phyloP scores from a whole-genome alignment of 1,140 invertebrate genomes.

The Tribolium madens region DNA sequence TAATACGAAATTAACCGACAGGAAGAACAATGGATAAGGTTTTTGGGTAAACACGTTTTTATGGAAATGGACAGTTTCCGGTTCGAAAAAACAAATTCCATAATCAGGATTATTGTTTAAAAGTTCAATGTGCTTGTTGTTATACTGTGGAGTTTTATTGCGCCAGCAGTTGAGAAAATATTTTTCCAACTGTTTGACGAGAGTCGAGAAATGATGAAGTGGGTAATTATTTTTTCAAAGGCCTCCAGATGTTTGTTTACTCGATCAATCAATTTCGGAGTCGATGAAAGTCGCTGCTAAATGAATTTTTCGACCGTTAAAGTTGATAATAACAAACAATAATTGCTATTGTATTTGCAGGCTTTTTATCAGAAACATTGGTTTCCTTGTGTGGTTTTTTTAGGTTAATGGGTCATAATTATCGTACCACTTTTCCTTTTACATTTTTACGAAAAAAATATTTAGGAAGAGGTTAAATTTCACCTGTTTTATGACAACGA shows the following conservation, averaged over 20 bases:
- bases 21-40: slow-evolving; percentile 39
- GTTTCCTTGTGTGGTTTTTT: too few species aligned
- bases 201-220: not conserved
- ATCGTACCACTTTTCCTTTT: too few species aligned
- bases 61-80: slow-evolving; percentile 4
- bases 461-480: not conserved
- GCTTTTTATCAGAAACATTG: too few species aligned
- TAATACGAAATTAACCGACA: slow-evolving; percentile 47
- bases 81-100: slow-evolving; percentile 41
- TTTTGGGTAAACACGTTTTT: slow-evolving; percentile 15
- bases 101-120: not conserved
- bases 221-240: not conserved
- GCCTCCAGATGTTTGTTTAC: not conserved
- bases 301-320: not conserved
- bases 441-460: too few species aligned
- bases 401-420: too few species aligned
- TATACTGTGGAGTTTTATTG: too few species aligned
- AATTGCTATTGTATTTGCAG: too few species aligned
- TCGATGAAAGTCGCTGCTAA: not conserved
- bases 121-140: not conserved
- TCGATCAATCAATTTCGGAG: slow-evolving; percentile 1
- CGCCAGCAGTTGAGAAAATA: not conserved
- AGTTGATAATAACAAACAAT: too few species aligned
- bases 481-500: not conserved
- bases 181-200: not conserved